Evolutionary conservation across 2,113 vertebrate genomes (phyloP), one percentile per base, ranked within the genome.

Genomic region (Prunella fulvescens): DNA sequence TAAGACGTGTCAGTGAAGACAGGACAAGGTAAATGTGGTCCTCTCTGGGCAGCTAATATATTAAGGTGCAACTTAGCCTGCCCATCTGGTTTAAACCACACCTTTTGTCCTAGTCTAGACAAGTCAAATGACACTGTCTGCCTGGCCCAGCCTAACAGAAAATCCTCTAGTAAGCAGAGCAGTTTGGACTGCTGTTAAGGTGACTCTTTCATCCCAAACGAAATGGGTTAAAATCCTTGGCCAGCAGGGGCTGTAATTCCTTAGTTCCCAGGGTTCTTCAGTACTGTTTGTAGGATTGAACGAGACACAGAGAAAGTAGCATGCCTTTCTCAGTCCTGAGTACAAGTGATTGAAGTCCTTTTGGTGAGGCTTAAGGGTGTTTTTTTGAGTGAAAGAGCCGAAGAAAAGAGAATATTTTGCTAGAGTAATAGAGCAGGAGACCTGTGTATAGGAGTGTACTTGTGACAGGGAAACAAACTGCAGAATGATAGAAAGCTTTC

Each of bases 31-130:
- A 88, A 47, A 50, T 53, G 35, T 80, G 74, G 53, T 62, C 88
- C n/a, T 86, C n/a, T 47, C 28, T 78, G 86, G 42, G 53, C 78
- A 83, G 42, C 54, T 91, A 17, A 50, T 54, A 14, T 17, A 61
- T 14, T 95, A 29, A 84, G 33, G 67, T 19, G 7, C 44, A 87
- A 24, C 12, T 91, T 74, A 37, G 44, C 54, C 40, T 91, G 77
- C 81, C 77, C 69, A 22, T 86, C 56, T 88, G 60, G 60, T 93
- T 88, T 79, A 74, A 90, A 93, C 90, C 56, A 67, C 7, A 29
- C 48, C 88, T 88, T 94, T 92, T 90, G 80, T 81, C 88, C 37
- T 86, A 45, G 80, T 88, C 82, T 78, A 86, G 82, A 67, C 80
- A 64, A 80, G 58, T 95, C 79, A 88, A 82, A 81, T 81, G 88